phyloP scores from a whole-genome alignment of 1,140 invertebrate genomes.

The Pantala flavescens region DNA sequence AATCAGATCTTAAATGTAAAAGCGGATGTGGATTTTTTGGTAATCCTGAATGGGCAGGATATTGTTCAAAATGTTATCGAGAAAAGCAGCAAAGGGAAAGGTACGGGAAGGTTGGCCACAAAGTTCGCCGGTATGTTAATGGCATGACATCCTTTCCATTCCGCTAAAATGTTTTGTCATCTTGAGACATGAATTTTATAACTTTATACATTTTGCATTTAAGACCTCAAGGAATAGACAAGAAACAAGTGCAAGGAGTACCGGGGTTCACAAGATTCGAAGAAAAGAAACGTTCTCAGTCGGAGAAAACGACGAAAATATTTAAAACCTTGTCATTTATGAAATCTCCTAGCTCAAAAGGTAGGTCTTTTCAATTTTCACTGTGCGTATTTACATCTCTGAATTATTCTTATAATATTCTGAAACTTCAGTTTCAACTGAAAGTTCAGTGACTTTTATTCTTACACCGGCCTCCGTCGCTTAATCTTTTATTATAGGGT shows the following conservation, averaged over 20 bases:
- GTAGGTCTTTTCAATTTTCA: slow-evolving; percentile 29
- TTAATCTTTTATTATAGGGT: neutral
- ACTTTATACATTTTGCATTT: slow-evolving; percentile 19
- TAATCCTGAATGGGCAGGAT: slow-evolving; percentile 92
- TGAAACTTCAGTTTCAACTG: no score
- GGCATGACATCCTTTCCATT: neutral
- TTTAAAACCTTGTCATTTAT: slow-evolving; percentile 67
- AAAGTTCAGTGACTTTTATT: no score
- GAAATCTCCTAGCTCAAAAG: slow-evolving; percentile 52
- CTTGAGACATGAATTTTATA: slow-evolving; percentile 15
- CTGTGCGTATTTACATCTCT: no score
- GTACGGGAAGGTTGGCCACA: slow-evolving; percentile 33
- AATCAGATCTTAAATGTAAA: slow-evolving; percentile 83
- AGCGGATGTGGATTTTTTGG: slow-evolving; percentile 95
- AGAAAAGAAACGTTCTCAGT: slow-evolving; percentile 73
- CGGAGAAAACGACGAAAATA: slow-evolving; percentile 69
- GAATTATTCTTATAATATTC: neutral
- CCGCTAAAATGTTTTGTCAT: neutral
- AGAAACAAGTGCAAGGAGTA: slow-evolving; percentile 24
- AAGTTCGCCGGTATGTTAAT: slow-evolving; percentile 22
- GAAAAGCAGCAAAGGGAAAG: slow-evolving; percentile 44
- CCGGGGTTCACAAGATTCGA: slow-evolving; percentile 68
- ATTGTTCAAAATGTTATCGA: slow-evolving; percentile 86
- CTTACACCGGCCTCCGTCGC: no score
- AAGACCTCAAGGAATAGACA: slow-evolving; percentile 16